phyloP scores from a whole-genome alignment of 2,113 vertebrate species.

The Brachyhypopomus occidentalis region DNA sequence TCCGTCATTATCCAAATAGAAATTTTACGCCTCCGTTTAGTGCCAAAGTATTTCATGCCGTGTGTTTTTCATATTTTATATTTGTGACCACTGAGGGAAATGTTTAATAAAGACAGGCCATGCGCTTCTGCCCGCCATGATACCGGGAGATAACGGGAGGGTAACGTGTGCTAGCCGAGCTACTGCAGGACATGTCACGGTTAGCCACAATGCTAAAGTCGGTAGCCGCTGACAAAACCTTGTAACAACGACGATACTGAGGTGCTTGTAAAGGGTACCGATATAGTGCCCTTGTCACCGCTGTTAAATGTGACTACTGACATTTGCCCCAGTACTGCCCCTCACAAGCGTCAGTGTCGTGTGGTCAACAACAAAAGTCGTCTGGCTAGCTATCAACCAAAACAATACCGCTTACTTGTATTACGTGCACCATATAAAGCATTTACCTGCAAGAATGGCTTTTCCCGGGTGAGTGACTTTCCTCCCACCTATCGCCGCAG shows the following conservation, averaged over 20 bases:
- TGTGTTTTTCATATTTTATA: too few relatives aligned
- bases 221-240: neutral
- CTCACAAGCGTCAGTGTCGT: neutral
- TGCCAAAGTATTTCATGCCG: too few relatives aligned
- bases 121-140: neutral
- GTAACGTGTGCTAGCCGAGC: slow-evolving; percentile 26
- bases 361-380: neutral
- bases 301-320: neutral
- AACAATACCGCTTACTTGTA: neutral
- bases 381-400: slow-evolving; percentile 1
- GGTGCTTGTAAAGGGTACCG: neutral
- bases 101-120: neutral
- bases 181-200: neutral
- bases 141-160: neutral
- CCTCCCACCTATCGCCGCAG: slow-evolving; percentile 67
- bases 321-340: neutral
- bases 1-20: too few relatives aligned
- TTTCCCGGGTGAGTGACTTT: slow-evolving; percentile 75
- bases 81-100: too few relatives aligned
- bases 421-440: neutral
- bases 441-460: slow-evolving; percentile 75
- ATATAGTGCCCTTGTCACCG: neutral
- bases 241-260: neutral
- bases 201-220: neutral
- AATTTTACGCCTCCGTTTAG: too few relatives aligned